A percentile compares a stretch with the other conserved stretches of the same genome.
Conservation (phyloP, 2,113 vertebrate species). For the Orthonyx spaldingii region DNA sequence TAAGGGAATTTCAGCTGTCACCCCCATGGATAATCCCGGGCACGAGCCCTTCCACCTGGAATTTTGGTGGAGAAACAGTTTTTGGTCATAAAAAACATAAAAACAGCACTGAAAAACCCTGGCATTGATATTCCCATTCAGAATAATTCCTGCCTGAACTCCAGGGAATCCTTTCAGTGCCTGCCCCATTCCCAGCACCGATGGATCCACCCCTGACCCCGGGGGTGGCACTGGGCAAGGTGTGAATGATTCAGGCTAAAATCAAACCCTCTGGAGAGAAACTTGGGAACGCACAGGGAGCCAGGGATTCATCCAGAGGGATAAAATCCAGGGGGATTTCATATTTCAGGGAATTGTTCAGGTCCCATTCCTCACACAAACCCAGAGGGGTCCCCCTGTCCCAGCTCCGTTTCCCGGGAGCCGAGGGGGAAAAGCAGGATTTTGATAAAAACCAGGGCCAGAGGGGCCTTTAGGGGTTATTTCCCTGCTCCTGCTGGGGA, state of each 20-base stretch:
- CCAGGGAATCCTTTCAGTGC: constrained; percentile 9
- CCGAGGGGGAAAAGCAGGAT: not conserved
- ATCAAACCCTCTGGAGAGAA: constrained; percentile 51
- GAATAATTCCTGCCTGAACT: not conserved
- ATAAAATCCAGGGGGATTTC: not conserved
- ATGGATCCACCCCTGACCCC: not conserved
- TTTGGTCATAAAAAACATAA: not conserved
- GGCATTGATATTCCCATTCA: not conserved
- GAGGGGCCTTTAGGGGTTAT: not conserved
- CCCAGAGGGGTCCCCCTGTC: too few species aligned
- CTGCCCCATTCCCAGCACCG: not conserved
- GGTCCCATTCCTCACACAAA: not conserved
- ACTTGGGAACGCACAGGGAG: constrained; percentile 16
- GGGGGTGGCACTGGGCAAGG: constrained; percentile 20
- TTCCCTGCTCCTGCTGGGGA: too few species aligned
- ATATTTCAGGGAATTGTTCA: constrained; percentile 20
- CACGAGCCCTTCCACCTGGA: not conserved
- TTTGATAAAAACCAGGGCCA: not conserved
- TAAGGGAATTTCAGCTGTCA: not conserved
- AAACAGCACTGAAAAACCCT: not conserved
- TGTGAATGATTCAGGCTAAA: constrained; percentile 63
- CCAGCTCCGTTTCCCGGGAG: not conserved
- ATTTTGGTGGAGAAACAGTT: not conserved
- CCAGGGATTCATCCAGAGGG: constrained; percentile 47
- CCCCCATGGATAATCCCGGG: not conserved